Evolutionary conservation across 1,140 invertebrate species (phyloP), one percentile per base, ranked within the genome.

Genomic region (Aphidius gifuensis): DNA sequence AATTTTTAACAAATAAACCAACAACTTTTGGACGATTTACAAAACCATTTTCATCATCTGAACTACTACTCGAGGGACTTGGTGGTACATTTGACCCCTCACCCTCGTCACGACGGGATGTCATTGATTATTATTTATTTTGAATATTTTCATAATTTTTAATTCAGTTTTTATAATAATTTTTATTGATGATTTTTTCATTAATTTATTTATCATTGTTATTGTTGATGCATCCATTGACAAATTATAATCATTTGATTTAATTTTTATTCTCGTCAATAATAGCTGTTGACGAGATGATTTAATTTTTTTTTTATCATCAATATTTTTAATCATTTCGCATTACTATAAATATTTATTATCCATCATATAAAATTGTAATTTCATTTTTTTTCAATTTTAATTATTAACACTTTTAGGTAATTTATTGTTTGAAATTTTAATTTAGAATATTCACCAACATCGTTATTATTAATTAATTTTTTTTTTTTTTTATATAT

Each of bases 21-120:
- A 69, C 71, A 46, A 77, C 74, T 58, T 71, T 69, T n/a, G 76
- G 75, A 58, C 74, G 75, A 65, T 72, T 71, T 50, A 68, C 61
- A 60, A 77, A 77, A 50, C 75, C 76, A 67, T 76, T 77, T 63
- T 77, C 77, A 69, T 80, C 77, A 57, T 76, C 75, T 67, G 71
- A 68, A 68, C 75, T 75, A 32, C 4, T 32, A 69, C 74, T 75
- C 71, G 76, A 72, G 70, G 78, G 73, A 73, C 76, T 78, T 66
- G 70, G 71, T 72, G 76, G 73, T 70, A 72, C 71, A 70, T 74
- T 74, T 49, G 62, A 69, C 71, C 73, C 77, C 72, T 76, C 71
- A 70, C 74, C 74, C 71, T 74, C 77, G 66, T 66, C 74, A 67
- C 74, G 71, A 69, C 74, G 75, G 69, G 78, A 75, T 76, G 77